A percentile compares a stretch with the other conserved stretches of the same genome.
Conservation (phyloP, 2,888 invertebrate species). For the Xestia ashworthii region DNA sequence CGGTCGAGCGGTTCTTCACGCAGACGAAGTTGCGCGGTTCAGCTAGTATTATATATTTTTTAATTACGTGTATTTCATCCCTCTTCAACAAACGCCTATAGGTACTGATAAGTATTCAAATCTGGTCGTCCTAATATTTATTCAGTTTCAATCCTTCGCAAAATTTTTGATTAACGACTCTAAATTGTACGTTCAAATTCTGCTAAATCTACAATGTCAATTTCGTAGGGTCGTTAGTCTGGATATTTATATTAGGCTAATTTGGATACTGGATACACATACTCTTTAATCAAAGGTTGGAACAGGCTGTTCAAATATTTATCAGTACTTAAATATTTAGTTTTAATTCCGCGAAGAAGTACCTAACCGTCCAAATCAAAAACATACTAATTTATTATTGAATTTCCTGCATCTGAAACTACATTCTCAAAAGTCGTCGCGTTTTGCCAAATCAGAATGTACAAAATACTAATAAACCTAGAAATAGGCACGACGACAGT, state of each 20-base stretch:
- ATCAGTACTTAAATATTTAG: background rate
- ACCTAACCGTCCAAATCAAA: no score
- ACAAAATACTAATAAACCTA: background rate
- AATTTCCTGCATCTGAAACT: no score
- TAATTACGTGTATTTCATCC: background rate
- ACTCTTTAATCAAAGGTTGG: background rate
- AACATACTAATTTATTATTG: no score
- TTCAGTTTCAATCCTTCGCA: conserved; percentile 16
- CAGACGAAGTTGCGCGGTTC: no score
- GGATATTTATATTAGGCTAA: conserved; percentile 36
- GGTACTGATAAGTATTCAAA: background rate
- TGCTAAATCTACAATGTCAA: conserved; percentile 38
- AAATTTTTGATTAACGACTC: conserved; percentile 24
- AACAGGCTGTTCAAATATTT: background rate
- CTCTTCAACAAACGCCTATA: background rate
- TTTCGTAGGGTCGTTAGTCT: conserved; percentile 35
- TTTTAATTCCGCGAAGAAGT: no score
- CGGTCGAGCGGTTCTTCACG: no score
- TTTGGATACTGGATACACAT: conserved; percentile 7
- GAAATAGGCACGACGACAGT: background rate
- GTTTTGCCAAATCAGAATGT: background rate
- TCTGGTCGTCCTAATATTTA: conserved; percentile 21
- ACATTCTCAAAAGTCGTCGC: background rate
- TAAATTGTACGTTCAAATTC: conserved; percentile 25
- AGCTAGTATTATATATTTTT: no score